phyloP scores from a whole-genome alignment of 2,113 vertebrate genomes.

The Percina caprodes region DNA sequence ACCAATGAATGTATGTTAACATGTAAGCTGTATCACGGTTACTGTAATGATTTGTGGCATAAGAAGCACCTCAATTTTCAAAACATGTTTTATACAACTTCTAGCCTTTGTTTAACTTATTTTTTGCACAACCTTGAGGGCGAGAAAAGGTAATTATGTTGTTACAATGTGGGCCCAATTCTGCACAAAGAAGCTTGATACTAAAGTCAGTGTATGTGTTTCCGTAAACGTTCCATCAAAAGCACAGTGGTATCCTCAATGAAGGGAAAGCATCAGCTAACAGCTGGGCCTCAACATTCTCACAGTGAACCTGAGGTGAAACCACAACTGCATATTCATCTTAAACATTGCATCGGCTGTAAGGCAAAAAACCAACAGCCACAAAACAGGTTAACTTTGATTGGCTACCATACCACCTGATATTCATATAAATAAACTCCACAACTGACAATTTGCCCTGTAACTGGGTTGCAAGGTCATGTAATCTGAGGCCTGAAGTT shows the following conservation, averaged over 20 bases:
- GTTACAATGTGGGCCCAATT: slow-evolving; percentile 20
- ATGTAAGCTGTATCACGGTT: neutral
- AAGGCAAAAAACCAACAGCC: slow-evolving; percentile 57
- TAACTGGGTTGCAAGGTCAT: slow-evolving; percentile 57
- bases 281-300: slow-evolving; percentile 69
- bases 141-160: slow-evolving; percentile 39
- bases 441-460: slow-evolving; percentile 45
- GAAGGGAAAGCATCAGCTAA: slow-evolving; percentile 68
- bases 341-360: slow-evolving; percentile 63
- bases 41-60: slow-evolving; percentile 2
- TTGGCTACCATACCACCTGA: slow-evolving; percentile 66
- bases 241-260: slow-evolving; percentile 49
- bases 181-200: slow-evolving; percentile 31
- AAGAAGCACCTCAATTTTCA: slow-evolving; percentile 17
- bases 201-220: slow-evolving; percentile 41
- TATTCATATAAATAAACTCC: slow-evolving; percentile 61
- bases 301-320: slow-evolving; percentile 73
- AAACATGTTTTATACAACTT: slow-evolving; percentile 28
- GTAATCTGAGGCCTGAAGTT: slow-evolving; percentile 41
- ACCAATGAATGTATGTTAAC: neutral
- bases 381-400: slow-evolving; percentile 73
- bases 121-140: slow-evolving; percentile 26
- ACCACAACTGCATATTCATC: slow-evolving; percentile 76
- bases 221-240: slow-evolving; percentile 64
- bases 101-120: slow-evolving; percentile 29